Evolutionary conservation across 2,888 invertebrate species (phyloP), one percentile per base, ranked within the genome.

Genomic region (Megamerina dolium): DNA sequence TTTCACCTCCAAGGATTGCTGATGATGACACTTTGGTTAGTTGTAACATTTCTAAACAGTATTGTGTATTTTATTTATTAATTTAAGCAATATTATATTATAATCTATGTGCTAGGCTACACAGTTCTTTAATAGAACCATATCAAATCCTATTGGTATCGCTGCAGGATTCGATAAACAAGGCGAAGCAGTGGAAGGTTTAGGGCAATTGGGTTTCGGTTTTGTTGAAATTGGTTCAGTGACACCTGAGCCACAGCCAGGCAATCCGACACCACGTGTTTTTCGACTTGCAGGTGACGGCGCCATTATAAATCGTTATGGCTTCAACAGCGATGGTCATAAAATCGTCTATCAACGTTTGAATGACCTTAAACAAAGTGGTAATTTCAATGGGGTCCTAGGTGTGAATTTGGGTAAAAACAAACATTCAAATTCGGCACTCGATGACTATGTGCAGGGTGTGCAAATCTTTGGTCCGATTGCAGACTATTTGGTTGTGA

Each of bases 121-220:
- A 0, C 77, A 74, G 41, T 74, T 94, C 35, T 84, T 88, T 66
- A 80, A 81, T 17, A 75, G 80, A 49, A 68, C 81, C 12, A 80
- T 99, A 48, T 74, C 77, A 41, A 96, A 94, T 74, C 97, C 97
- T 0, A 72, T 99, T 56, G 97, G 99, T n/a, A 82, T 99, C 61
- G 97, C 97, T 19, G 99, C 97, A 44, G 99, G 97, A 5, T 97
- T 97, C 74, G 99, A 99, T 70, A 99, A 99, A 71, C 84, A 97
- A 72, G 96, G 85, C 5, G 94, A 96, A 74, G 93, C 90, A 17
- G 76, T 95, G 2, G 70, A 81, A 57, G 89, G 91, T 1, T 72
- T 99, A 29, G 76, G 80, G 48, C 81, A 83, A 59, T 73, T 92
- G 44, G 97, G 97, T 0, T 96, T 99, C 73, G 89, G 96, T 5